Percentiles rank a stretch among this genome's conserved stretches.
phyloP scores from a whole-genome alignment of 2,113 vertebrate genomes.

The Crotophaga sulcirostris region DNA sequence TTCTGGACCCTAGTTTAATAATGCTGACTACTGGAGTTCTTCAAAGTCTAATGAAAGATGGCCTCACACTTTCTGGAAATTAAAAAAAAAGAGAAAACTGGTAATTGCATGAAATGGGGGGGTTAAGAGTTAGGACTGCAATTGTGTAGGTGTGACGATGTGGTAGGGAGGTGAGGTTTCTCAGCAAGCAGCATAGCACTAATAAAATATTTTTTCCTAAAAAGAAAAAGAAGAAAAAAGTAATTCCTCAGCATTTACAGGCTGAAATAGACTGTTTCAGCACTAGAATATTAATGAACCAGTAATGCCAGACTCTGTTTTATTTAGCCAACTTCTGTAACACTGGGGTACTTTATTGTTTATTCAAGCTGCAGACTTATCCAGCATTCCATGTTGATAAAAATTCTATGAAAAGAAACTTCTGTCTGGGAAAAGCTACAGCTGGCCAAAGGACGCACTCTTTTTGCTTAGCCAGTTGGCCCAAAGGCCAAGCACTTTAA shows the following conservation, averaged over 20 bases:
- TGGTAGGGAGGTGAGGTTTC: neutral
- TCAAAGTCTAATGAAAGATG: neutral
- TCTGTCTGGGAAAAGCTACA: neutral
- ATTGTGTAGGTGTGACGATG: neutral
- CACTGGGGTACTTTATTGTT: neutral
- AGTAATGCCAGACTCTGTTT: neutral
- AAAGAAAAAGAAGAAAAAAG: neutral
- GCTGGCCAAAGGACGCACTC: neutral
- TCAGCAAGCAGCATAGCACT: neutral
- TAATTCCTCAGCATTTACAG: neutral
- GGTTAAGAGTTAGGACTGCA: neutral
- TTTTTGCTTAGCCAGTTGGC: neutral
- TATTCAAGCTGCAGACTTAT: neutral
- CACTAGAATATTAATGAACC: neutral
- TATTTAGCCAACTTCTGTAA: neutral
- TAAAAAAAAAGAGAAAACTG: neutral
- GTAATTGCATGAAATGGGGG: neutral
- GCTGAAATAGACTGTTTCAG: neutral
- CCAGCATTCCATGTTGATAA: slow-evolving; percentile 11
- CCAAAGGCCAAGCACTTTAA: neutral
- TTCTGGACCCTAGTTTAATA: neutral
- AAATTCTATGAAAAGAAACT: neutral
- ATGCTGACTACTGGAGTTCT: neutral
- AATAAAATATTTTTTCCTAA: neutral
- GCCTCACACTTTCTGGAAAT: neutral